Evolutionary conservation across 2,888 invertebrate genomes (phyloP), one percentile per base, ranked within the genome.

Genomic region (Beris morrisii): DNA sequence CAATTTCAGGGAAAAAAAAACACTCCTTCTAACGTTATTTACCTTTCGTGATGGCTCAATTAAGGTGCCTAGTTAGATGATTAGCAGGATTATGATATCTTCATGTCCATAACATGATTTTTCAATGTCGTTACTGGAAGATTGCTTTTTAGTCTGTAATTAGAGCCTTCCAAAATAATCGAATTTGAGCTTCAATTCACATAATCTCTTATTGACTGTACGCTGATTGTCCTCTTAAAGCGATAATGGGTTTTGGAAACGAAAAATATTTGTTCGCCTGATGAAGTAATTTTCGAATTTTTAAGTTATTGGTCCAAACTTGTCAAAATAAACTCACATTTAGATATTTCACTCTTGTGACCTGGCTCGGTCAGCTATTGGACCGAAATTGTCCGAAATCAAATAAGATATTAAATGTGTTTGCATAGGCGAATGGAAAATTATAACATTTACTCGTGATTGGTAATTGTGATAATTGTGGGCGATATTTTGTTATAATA

Each of bases 31-130:
- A 61, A 44, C 57, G 22, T 56, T 69, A 66, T 55, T 56, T 57
- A 61, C 28, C 15, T 55, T 63, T 61, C 68, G 69, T 72, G 72
- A 71, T 72, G 68, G 67, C 69, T 72, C 69, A 72, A 72, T 72
- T 69, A 66, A 61, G 57, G 57, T 57, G 38, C n/a, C 59, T 45
- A 54, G 61, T 46, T 50, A 61, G 15, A 61, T 64, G 38, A 64
- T 64, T 54, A 45, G 64, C 30, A 44, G 4, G 30, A 44, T 31
- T 45, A 54, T 38, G 38, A 38, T 38, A 38, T 38, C 38, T 38
- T 64, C 63, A 43, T 30, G 5, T 28, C 64, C 44, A 44, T 54
- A 64, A 45, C 53, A 44, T 59, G 61, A 61, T 61, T 13, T 43
- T 30, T 61, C 61, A 61, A 61, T 61, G 61, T 61, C 61, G 38